Conservation (phyloP, 2,888 invertebrate genomes). For the Asteroscopus sphinx region DNA sequence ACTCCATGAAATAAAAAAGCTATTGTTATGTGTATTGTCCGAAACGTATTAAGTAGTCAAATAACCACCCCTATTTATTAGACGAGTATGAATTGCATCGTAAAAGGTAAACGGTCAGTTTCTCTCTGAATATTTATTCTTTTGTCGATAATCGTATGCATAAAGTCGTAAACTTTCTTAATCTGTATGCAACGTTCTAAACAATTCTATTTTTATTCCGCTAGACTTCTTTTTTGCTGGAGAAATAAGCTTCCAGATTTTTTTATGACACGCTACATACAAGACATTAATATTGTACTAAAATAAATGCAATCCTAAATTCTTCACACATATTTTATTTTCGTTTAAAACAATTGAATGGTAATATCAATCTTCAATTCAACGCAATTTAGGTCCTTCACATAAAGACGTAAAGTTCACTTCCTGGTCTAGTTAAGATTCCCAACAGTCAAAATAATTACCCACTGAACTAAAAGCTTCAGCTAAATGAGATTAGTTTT, state of each 20-base stretch:
- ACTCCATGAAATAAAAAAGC: constrained; percentile 59
- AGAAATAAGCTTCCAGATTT: constrained; percentile 27
- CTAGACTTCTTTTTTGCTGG: constrained; percentile 31
- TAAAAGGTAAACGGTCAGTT: constrained; percentile 59
- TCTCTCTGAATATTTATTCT: constrained; percentile 50
- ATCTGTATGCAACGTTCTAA: constrained; percentile 33
- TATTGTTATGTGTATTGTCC: constrained; percentile 68
- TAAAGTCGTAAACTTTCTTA: constrained; percentile 52
- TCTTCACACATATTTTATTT: too few species aligned
- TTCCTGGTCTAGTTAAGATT: background rate
- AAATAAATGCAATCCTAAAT: too few species aligned
- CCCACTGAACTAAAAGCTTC: constrained; percentile 26
- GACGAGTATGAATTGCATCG: constrained; percentile 48
- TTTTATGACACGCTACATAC: constrained; percentile 17
- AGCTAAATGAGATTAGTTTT: constrained; percentile 47
- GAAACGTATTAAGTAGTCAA: constrained; percentile 66
- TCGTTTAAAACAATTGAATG: too few species aligned
- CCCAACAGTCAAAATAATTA: constrained; percentile 17
- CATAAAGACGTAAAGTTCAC: background rate
- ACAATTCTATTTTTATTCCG: constrained; percentile 27
- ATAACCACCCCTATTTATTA: constrained; percentile 62
- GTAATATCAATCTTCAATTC: too few species aligned
- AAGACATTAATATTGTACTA: background rate
- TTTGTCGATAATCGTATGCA: constrained; percentile 55
- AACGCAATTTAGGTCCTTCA: background rate